Conservation (phyloP, 2,888 invertebrate genomes). For the Empis livida region DNA sequence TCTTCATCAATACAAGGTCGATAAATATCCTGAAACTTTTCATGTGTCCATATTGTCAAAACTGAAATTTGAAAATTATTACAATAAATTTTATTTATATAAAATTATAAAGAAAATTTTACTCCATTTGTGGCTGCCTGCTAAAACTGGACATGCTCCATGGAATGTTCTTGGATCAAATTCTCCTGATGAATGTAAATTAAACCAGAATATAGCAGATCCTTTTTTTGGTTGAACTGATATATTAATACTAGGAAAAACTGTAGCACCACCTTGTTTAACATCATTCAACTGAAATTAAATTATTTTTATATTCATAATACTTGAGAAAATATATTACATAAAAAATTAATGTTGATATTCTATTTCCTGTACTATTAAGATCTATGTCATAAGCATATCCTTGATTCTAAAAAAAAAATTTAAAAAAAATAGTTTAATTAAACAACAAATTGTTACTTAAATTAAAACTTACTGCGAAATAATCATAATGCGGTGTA, state of each 20-base stretch:
- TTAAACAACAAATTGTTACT: neutral
- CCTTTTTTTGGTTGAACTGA: constrained; percentile 75
- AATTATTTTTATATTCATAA: no score
- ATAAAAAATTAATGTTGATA: constrained; percentile 8
- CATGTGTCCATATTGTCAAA: no score
- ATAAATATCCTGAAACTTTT: no score
- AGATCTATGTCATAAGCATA: constrained; percentile 28
- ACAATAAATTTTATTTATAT: no score
- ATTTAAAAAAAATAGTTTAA: neutral
- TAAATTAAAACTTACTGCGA: constrained; percentile 43
- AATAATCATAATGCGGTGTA: constrained; percentile 93
- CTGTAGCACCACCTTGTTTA: constrained; percentile 94
- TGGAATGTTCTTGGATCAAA: constrained; percentile 26
- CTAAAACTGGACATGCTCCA: constrained; percentile 27
- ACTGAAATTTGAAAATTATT: no score
- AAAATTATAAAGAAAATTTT: neutral
- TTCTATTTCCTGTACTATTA: constrained; percentile 2
- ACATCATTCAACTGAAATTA: constrained; percentile 79
- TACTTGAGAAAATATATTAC: neutral
- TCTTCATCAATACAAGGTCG: no score
- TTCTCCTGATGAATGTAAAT: constrained; percentile 25
- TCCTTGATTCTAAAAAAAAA: constrained; percentile 46
- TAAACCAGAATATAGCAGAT: constrained; percentile 33
- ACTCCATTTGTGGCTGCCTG: constrained; percentile 33
- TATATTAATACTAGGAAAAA: constrained; percentile 77